Conservation (phyloP, 2,113 vertebrate species). For the Dicrurus megarhynchus region DNA sequence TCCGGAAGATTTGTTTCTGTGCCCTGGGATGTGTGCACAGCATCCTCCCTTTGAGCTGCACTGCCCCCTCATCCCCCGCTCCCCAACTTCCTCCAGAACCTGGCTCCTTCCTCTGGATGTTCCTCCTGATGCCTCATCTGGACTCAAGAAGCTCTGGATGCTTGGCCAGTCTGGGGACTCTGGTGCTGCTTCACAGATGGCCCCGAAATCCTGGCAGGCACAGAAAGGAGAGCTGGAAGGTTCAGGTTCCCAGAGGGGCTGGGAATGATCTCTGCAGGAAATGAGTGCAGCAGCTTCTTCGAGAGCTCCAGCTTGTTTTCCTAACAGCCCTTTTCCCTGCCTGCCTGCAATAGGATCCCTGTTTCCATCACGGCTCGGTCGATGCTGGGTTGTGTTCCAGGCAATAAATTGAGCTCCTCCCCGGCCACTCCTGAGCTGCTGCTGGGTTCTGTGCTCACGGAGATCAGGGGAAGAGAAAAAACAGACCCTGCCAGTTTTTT, state of each 20-base stretch:
- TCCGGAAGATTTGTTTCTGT: neutral
- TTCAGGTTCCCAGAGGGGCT: neutral
- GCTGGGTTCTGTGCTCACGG: neutral
- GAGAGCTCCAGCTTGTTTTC: neutral
- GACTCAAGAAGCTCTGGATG: accelerated
- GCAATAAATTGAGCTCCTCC: neutral
- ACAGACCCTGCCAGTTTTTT: neutral
- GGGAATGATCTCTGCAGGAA: neutral
- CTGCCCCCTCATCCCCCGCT: neutral
- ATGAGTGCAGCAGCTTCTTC: neutral
- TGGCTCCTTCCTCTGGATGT: neutral
- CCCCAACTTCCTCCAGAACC: neutral
- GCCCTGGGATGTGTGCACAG: neutral
- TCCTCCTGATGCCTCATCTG: neutral
- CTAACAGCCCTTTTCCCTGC: neutral
- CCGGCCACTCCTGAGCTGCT: neutral
- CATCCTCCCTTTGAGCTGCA: neutral
- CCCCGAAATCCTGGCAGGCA: neutral
- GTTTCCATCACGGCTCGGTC: neutral
- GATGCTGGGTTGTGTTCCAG: neutral
- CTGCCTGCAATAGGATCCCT: neutral
- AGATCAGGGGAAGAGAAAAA: neutral
- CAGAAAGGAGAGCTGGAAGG: neutral
- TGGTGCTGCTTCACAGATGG: neutral
- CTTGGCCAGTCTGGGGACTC: neutral